Evolutionary conservation across 2,113 vertebrate species (phyloP), one percentile per base, ranked within the genome.

Genomic region (Tetrax tetrax): DNA sequence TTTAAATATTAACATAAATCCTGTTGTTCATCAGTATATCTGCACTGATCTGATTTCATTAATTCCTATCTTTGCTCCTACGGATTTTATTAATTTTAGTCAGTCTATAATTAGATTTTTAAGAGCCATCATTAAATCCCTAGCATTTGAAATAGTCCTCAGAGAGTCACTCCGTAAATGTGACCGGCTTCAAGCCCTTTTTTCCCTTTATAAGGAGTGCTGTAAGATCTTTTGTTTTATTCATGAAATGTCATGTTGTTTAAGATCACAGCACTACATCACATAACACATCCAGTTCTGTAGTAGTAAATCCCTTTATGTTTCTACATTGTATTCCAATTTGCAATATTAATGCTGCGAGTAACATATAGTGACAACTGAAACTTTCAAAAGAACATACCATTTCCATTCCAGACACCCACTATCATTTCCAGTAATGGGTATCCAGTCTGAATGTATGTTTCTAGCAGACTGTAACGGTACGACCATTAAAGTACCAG

Each of bases 381-480:
- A 89, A 96, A 81, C 91, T 87, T 97, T 82, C 87, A 93, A 24
- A 88, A 89, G 93, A 95, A 89, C 91, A 84, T 78, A 61, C 61
- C 17, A 29, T 83, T 96, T 95, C 93, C 87, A 86, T 96, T 96
- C 91, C 91, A 96, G 94, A 92, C 94, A 95, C 91, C 79, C 93
- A 41, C 91, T 95, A 78, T 95, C 91, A 86, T 78, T 92, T 87
- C 92, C 78, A 90, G 94, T 88, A 95, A 96, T 75, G 89, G 75
- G 15, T 72, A 90, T 83, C 60, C 85, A 84, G 23, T 20, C 85
- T 64, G 93, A 70, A 37, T 22, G 64, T 57, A 11, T 74, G 84
- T 85, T 94, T 88, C 64, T 29, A 74, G 80, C 92, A 90, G 88
- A 81, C 31, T 81, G 5, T 69, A 94, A 76, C 88, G 75, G 60